Evolutionary conservation across 2,888 invertebrate genomes (phyloP), one percentile per base, ranked within the genome.

Genomic region (Xylota segnis): DNA sequence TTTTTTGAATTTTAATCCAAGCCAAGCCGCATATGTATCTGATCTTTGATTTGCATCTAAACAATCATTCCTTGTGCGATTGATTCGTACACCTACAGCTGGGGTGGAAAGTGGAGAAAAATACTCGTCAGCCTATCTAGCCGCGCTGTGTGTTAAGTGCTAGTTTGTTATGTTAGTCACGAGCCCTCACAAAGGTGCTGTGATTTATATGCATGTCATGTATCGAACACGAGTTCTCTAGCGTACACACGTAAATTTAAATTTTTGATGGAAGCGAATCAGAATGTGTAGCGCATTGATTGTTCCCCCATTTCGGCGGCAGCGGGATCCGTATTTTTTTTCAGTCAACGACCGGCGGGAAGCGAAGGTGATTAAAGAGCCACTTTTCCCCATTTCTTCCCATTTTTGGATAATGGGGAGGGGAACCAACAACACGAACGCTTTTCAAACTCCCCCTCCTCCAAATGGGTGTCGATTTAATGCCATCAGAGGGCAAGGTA

Each of bases 151-250:
- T 23, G 23, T 12, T 23, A 14, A 4, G 34, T n/a, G 37, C 9
- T 27, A 37, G 23, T 40, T 71, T 61, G 63, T 54, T 52, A 70
- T 65, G 78, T 65, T 65, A 79, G 78, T 79, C 78, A 79, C 78
- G 78, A 79, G 23, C 50, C 59, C 32, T 23, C 43, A 23, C 14
- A 56, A 56, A 75, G 65, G 81, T 79, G 54, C 40, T 50, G 45
- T 76, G 75, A 84, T 84, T 84, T 81, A 76, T 76, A 79, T 84
- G 79, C 84, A 40, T 32, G 81, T 75, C 84, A 37, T 71, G 84
- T 76, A 71, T 76, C 59, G 75, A 84, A 81, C 84, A 76, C 75
- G 58, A 52, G 79, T 71, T 79, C 75, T 47, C 65, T 23, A 70
- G 45, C 68, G 75, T 43, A 63, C 74, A 63, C 78, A 79, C 83